A percentile compares a stretch with the other conserved stretches of the same genome.
Evolutionary conservation across 2,888 invertebrate genomes (phyloP).

Genomic region (Peribatodes rhomboidaria): DNA sequence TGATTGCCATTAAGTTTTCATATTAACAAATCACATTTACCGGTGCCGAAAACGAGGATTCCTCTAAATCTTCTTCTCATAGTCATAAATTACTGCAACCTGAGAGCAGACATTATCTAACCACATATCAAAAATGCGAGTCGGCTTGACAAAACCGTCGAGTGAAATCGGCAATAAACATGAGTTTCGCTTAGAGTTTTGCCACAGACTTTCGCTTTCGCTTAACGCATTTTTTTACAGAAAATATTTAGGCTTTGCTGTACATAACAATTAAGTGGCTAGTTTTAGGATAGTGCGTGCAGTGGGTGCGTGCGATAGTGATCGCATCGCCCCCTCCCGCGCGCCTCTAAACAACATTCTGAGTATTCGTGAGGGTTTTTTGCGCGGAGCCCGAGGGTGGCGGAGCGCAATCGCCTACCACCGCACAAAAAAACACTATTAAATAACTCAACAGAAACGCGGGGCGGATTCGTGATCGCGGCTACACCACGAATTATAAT

Average conservation of each 20-base stretch:
- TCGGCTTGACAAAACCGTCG: slow-evolving; percentile 41
- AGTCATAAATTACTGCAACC: slow-evolving; percentile 21
- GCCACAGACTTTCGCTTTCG: slow-evolving; percentile 51
- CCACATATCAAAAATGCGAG: slow-evolving; percentile 35
- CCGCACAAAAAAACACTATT: slow-evolving; percentile 84
- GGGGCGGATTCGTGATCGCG: slow-evolving; percentile 83
- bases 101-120: slow-evolving; percentile 23
- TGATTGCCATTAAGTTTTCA: too few species aligned
- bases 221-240: slow-evolving; percentile 49
- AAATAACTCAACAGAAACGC: slow-evolving; percentile 82
- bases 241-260: slow-evolving; percentile 66
- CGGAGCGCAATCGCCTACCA: slow-evolving; percentile 82
- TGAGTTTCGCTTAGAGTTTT: slow-evolving; percentile 45
- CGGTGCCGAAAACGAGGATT: neutral
- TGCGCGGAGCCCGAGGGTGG: slow-evolving; percentile 85
- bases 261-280: slow-evolving; percentile 83
- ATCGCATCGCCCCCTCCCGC: slow-evolving; percentile 76
- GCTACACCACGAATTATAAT: slow-evolving; percentile 77
- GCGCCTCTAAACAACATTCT: slow-evolving; percentile 81
- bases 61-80: slow-evolving; percentile 2
- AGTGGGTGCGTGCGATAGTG: slow-evolving; percentile 86
- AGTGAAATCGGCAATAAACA: slow-evolving; percentile 50
- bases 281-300: slow-evolving; percentile 85
- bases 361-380: slow-evolving; percentile 84
- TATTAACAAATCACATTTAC: too few species aligned